Conservation (phyloP, 2,888 invertebrate genomes). For the Ceraclea dissimilis region DNA sequence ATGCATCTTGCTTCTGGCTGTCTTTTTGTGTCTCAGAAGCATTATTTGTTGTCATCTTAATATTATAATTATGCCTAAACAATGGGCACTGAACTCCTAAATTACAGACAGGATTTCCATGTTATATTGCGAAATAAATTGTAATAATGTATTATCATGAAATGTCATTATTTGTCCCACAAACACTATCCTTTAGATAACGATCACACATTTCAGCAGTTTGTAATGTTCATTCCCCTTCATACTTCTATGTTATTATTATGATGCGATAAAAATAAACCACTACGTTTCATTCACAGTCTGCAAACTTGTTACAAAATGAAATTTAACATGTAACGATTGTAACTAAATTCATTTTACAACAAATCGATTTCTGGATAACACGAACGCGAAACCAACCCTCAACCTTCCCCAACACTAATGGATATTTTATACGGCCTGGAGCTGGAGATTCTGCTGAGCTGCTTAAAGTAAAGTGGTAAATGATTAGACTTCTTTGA, state of each 20-base stretch:
- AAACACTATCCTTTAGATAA: neutral
- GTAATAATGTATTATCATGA: neutral
- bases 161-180: neutral
- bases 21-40: conserved; percentile 10
- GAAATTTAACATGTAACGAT: no score
- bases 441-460: no score
- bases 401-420: no score
- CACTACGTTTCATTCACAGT: neutral
- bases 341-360: no score
- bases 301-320: no score
- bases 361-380: no score
- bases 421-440: no score
- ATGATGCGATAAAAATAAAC: neutral
- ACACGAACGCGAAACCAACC: no score
- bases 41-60: conserved; percentile 20
- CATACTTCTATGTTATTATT: neutral
- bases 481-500: no score
- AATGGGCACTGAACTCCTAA: neutral
- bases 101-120: neutral
- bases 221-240: neutral
- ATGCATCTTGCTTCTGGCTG: conserved; percentile 5
- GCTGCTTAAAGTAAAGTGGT: no score
- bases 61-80: neutral
- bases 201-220: neutral
- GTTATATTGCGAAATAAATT: neutral